A percentile compares a stretch with the other conserved stretches of the same genome.
Conservation (phyloP, 2,113 vertebrate species). For the Rostratula benghalensis region DNA sequence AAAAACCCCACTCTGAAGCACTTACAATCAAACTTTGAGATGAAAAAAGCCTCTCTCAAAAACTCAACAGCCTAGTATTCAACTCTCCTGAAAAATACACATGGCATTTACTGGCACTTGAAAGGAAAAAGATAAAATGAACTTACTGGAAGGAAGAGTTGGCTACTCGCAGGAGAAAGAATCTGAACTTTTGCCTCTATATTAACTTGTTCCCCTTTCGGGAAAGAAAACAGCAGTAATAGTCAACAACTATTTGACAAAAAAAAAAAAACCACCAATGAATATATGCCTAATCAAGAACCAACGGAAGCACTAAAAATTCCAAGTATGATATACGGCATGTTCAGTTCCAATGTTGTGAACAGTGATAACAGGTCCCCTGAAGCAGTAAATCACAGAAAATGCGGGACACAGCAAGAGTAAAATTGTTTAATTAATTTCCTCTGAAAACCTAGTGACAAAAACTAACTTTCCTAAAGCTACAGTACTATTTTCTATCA, state of each 20-base stretch:
- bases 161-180: neutral
- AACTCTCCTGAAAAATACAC: neutral
- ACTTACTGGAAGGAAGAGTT: neutral
- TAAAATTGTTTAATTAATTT: neutral
- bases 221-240: neutral
- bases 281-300: neutral
- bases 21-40: neutral
- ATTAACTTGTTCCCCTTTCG: neutral
- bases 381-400: neutral
- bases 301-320: neutral
- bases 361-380: neutral
- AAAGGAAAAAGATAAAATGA: neutral
- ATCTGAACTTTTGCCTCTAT: neutral
- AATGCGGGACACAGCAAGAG: neutral
- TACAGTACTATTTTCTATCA: neutral
- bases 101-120: neutral
- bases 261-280: too few relatives aligned
- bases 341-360: neutral
- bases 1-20: neutral
- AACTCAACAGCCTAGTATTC: neutral
- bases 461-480: neutral
- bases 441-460: neutral
- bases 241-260: neutral
- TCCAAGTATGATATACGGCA: neutral
- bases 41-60: neutral